Evolutionary conservation across 2,888 invertebrate genomes (phyloP).

Genomic region (Chorisops tibialis): DNA sequence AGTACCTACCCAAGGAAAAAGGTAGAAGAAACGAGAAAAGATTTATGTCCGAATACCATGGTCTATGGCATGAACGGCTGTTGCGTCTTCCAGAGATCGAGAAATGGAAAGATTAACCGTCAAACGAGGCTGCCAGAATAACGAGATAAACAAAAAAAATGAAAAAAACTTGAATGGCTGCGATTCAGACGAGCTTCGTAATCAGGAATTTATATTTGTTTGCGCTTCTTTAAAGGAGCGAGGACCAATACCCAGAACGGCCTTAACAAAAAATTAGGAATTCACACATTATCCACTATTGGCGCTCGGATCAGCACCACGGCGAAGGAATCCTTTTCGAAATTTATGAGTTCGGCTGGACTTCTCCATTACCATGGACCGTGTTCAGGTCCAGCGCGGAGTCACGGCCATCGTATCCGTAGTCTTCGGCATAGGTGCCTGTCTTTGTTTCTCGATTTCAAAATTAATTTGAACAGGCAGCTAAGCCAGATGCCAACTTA

Average conservation of each 20-base stretch:
- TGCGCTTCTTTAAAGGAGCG: not conserved
- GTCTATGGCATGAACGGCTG: not conserved
- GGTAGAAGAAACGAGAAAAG: not conserved
- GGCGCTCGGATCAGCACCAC: not conserved
- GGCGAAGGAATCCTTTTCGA: not conserved
- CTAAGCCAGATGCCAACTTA: slow-evolving; percentile 8
- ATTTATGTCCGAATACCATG: no score
- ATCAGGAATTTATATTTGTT: slow-evolving; percentile 1
- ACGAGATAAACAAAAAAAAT: not conserved
- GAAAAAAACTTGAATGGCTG: not conserved
- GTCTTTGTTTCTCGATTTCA: not conserved
- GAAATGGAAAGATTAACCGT: not conserved
- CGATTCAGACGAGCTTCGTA: not conserved
- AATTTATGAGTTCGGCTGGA: not conserved
- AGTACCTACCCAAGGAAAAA: not conserved
- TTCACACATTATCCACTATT: no score
- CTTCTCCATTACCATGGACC: not conserved
- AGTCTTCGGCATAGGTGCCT: no score
- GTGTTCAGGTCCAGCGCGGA: no score
- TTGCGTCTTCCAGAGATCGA: not conserved
- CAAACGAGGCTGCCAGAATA: not conserved
- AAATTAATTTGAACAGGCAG: not conserved
- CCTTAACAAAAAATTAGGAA: not conserved
- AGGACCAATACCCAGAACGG: not conserved
- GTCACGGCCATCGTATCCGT: no score